phyloP scores from a whole-genome alignment of 1,140 invertebrate genomes.

The Arctopsyche grandis region DNA sequence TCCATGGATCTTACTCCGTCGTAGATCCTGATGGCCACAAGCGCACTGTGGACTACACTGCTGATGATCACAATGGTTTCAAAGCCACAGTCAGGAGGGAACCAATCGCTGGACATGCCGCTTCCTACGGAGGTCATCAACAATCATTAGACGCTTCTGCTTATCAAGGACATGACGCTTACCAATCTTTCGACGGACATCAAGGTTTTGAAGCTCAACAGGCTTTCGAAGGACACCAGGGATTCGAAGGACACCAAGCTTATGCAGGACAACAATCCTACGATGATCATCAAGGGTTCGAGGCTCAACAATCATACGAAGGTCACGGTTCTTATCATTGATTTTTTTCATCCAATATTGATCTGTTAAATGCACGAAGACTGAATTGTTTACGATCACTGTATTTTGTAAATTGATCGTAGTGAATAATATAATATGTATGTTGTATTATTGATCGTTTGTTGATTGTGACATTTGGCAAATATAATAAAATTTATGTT shows the following conservation, averaged over 20 bases:
- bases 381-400: too few species aligned
- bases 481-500: too few species aligned
- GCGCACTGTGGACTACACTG: slow-evolving; percentile 65
- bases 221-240: background rate
- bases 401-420: too few species aligned
- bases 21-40: slow-evolving; percentile 65
- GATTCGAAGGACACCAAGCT: background rate
- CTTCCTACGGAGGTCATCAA: background rate
- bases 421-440: too few species aligned
- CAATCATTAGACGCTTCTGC: slow-evolving; percentile 1
- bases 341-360: background rate
- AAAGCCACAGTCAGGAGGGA: slow-evolving; percentile 65
- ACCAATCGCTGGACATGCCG: slow-evolving; percentile 43
- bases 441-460: too few species aligned
- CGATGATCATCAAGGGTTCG: background rate
- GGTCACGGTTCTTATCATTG: slow-evolving; percentile 34
- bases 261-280: background rate
- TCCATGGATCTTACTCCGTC: slow-evolving; percentile 60
- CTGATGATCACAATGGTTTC: slow-evolving; percentile 62
- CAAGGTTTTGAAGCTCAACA: background rate
- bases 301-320: slow-evolving; percentile 6
- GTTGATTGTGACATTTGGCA: too few species aligned
- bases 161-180: background rate
- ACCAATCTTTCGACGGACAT: background rate
- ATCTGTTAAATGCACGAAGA: too few species aligned